Conservation (phyloP, 1,140 invertebrate genomes). For the Lepidurus apus region DNA sequence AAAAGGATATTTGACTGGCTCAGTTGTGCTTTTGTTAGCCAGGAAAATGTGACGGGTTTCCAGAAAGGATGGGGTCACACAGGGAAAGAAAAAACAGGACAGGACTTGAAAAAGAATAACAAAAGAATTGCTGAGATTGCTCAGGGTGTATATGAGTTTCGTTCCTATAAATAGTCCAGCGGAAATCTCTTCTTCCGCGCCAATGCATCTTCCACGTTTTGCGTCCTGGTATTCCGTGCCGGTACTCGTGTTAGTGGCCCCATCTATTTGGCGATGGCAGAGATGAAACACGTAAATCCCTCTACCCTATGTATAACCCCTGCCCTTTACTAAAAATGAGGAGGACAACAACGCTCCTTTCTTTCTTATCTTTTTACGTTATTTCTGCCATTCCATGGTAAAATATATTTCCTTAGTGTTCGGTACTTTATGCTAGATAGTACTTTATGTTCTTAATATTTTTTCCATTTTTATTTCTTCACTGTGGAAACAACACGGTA, state of each 20-base stretch:
- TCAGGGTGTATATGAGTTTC: not conserved
- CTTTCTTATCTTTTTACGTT: not conserved
- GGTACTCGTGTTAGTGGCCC: not conserved
- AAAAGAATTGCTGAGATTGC: not conserved
- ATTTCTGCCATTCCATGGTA: too few relatives aligned
- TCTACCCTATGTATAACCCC: too few relatives aligned
- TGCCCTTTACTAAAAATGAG: too few relatives aligned
- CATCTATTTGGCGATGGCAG: not conserved
- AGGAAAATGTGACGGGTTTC: not conserved
- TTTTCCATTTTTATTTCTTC: too few relatives aligned
- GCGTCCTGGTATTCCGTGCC: not conserved
- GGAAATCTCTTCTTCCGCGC: not conserved
- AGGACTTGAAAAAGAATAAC: not conserved
- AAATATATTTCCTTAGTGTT: too few relatives aligned
- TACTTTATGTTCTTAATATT: too few relatives aligned
- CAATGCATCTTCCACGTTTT: constrained; percentile 9
- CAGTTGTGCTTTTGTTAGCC: not conserved
- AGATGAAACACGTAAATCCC: not conserved
- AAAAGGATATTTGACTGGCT: not conserved
- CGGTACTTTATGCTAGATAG: too few relatives aligned
- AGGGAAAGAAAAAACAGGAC: not conserved
- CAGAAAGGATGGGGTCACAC: not conserved
- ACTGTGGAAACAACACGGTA: too few relatives aligned
- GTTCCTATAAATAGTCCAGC: not conserved
- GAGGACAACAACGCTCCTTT: not conserved